These are phyloP conservation scores for Heliothis virescens DNA, from an alignment of 1,140 invertebrate genomes.

Conservation along the genomic window DNA sequence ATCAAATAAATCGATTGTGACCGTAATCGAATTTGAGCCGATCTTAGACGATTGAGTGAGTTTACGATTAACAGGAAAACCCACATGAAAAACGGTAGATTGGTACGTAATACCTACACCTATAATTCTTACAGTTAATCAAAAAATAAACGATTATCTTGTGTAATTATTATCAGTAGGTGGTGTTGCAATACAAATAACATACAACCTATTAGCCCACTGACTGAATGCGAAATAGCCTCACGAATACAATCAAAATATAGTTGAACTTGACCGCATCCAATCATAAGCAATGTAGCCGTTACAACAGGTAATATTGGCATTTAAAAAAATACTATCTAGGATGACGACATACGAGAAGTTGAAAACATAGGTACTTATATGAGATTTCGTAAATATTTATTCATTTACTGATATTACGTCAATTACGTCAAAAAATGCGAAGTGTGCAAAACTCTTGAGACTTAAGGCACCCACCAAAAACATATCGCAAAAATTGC, in stretches of 20 bases:
- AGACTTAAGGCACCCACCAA: too few species aligned
- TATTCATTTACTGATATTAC: too few species aligned
- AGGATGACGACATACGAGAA: not conserved
- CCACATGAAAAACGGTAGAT: not conserved
- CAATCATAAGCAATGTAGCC: not conserved
- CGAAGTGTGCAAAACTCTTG: too few species aligned
- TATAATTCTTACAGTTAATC: too few species aligned
- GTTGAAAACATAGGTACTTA: not conserved
- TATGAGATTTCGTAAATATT: not conserved
- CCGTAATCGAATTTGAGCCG: not conserved
- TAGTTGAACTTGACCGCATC: constrained; percentile 13
- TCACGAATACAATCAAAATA: not conserved
- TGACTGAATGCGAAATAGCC: too few species aligned
- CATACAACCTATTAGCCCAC: too few species aligned
- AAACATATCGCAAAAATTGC: too few species aligned
- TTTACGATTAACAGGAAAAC: not conserved
- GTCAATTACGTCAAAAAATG: too few species aligned
- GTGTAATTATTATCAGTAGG: too few species aligned
- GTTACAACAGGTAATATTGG: constrained; percentile 3
- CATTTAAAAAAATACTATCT: not conserved
- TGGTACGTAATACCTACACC: not conserved
- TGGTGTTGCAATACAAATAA: too few species aligned
- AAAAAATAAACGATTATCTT: too few species aligned
- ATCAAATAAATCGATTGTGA: constrained; percentile 12
- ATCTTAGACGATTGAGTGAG: not conserved